Conservation (phyloP, 1,140 invertebrate genomes). For the Polyergus mexicanus region DNA sequence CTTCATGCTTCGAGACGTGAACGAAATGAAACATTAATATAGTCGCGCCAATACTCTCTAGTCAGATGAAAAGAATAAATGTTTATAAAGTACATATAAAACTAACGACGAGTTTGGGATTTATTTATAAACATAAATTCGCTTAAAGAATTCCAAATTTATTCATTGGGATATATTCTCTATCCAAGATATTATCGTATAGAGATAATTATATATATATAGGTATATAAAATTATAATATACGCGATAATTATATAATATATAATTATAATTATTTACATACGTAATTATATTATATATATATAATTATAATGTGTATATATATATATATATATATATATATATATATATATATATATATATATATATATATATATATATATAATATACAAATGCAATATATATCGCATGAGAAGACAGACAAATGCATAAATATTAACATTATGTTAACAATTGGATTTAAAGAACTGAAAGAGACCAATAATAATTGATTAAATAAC, state of each 20-base stretch:
- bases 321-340: too few species aligned
- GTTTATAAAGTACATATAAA: conserved; percentile 45
- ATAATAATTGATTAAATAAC: conserved; percentile 11
- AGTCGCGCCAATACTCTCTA: conserved; percentile 32
- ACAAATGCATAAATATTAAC: conserved; percentile 34
- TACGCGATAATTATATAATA: too few species aligned
- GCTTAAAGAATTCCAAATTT: conserved; percentile 32
- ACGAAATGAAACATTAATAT: conserved; percentile 31
- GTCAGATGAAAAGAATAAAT: conserved; percentile 49
- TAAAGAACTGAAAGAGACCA: conserved; percentile 19
- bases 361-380: too few species aligned
- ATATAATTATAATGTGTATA: too few species aligned
- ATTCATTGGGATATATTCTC: conserved; percentile 10
- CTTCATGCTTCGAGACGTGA: conserved; percentile 17
- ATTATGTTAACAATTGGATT: neutral
- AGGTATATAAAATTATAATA: too few species aligned
- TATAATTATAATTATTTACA: too few species aligned
- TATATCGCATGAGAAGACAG: conserved; percentile 21
- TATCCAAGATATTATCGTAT: conserved; percentile 14
- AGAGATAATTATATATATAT: conserved; percentile 14
- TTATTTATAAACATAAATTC: conserved; percentile 32
- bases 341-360: neutral
- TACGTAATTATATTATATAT: too few species aligned
- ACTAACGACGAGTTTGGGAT: conserved; percentile 6
- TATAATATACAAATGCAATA: conserved; percentile 28